Conservation (phyloP, 2,797 vertebrate genomes). For the Pangasius larnaudii region DNA sequence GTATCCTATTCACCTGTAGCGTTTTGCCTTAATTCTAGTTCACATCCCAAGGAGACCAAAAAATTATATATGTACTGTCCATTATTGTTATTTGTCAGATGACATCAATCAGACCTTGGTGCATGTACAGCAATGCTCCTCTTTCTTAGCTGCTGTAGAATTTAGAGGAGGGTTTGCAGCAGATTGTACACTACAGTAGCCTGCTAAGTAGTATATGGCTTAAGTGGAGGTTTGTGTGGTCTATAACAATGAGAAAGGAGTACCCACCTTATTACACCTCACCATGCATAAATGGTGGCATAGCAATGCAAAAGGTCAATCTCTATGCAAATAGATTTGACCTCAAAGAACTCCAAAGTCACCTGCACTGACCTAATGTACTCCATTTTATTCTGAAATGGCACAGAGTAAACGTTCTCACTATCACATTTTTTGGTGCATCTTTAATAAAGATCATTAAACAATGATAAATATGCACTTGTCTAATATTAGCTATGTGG, state of each 20-base stretch:
- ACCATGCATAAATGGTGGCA: not conserved
- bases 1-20: not conserved
- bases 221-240: not conserved
- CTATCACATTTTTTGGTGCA: not conserved
- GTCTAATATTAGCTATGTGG: too few relatives aligned
- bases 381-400: not conserved
- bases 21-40: not conserved
- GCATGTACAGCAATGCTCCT: not conserved
- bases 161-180: too few relatives aligned
- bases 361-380: not conserved
- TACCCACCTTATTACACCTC: not conserved
- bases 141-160: not conserved
- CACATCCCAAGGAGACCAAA: not conserved
- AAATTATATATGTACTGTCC: not conserved
- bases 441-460: not conserved
- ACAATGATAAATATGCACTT: too few relatives aligned
- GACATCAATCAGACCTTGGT: not conserved
- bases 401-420: not conserved
- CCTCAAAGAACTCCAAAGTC: not conserved
- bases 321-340: constrained; percentile 12
- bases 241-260: not conserved
- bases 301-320: constrained; percentile 8
- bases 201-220: not conserved
- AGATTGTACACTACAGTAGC: not conserved
- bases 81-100: not conserved